phyloP scores from a whole-genome alignment of 2,888 invertebrate genomes.

The Drosophila buzzatii region DNA sequence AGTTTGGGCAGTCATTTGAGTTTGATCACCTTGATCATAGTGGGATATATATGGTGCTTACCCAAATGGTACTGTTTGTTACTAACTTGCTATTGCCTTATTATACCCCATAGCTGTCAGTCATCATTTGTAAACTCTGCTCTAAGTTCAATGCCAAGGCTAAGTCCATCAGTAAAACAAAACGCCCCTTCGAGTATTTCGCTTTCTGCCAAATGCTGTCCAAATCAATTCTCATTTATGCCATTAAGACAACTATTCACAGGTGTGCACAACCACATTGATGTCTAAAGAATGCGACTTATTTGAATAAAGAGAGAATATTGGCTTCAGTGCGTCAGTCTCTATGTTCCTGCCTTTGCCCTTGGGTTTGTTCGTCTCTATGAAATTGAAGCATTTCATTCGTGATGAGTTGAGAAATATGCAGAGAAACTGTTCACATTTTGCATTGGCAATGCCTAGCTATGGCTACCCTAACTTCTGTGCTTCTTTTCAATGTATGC shows the following conservation, averaged over 20 bases:
- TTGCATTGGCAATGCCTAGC: too few relatives aligned
- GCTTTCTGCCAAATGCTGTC: constrained; percentile 10
- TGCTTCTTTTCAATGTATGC: too few relatives aligned
- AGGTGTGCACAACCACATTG: not conserved
- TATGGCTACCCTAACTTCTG: too few relatives aligned
- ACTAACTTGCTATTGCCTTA: not conserved
- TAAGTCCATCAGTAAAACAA: constrained; percentile 13
- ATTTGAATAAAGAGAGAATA: not conserved
- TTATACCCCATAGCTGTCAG: not conserved
- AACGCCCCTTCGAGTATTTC: constrained; percentile 17
- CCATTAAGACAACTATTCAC: constrained; percentile 49
- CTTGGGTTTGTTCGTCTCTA: not conserved
- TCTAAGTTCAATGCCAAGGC: constrained; percentile 29
- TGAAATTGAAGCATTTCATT: not conserved
- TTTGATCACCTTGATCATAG: not conserved
- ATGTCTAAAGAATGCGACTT: not conserved
- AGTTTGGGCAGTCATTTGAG: not conserved
- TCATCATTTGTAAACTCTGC: not conserved
- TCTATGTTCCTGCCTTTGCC: too few relatives aligned
- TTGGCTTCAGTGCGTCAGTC: not conserved
- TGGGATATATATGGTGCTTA: too few relatives aligned
- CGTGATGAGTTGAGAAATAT: too few relatives aligned
- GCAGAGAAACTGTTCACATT: too few relatives aligned
- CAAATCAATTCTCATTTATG: constrained; percentile 29
- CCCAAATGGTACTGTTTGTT: not conserved